A percentile compares a stretch with the other conserved stretches of the same genome.
Conservation (phyloP, 2,113 vertebrate genomes). For the Callospermophilus lateralis region DNA sequence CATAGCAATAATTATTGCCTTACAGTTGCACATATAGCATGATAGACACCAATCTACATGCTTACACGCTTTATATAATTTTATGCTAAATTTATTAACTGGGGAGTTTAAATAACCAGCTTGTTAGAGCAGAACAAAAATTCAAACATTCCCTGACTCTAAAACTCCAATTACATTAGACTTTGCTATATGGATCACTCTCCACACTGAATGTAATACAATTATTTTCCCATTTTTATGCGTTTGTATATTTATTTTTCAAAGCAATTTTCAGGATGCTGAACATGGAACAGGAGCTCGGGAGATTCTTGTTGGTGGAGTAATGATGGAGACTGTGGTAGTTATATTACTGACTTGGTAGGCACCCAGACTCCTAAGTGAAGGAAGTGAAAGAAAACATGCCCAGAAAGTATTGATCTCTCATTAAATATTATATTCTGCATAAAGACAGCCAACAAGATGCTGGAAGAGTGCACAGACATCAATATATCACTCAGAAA, state of each 20-base stretch:
- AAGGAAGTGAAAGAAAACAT: slow-evolving; percentile 22
- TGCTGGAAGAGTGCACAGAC: neutral
- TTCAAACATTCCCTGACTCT: neutral
- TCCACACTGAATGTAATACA: neutral
- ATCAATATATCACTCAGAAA: slow-evolving; percentile 23
- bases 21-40: neutral
- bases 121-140: neutral
- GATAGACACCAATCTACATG: neutral
- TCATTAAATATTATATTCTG: slow-evolving; percentile 32
- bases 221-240: neutral
- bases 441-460: neutral
- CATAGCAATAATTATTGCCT: neutral
- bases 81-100: neutral
- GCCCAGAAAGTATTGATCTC: neutral
- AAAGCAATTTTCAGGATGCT: neutral
- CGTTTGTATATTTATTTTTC: neutral
- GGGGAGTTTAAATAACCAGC: neutral
- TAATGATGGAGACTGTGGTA: neutral
- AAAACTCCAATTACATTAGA: neutral
- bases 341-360: neutral
- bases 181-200: neutral
- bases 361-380: neutral
- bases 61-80: neutral
- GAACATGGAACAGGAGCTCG: neutral
- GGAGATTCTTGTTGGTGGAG: neutral